Evolutionary conservation across 2,113 vertebrate species (phyloP).

Genomic region (human): GRCh38 chr1:71858001-71858500

Average conservation of each 20-base stretch:
- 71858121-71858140: background rate
- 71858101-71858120: background rate
- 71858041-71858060: background rate
- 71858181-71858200: background rate
- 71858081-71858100: background rate
- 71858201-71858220: background rate
- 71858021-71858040: background rate
- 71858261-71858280: background rate
- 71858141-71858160: background rate
- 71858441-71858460: conserved; percentile 61
- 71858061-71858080: conserved; percentile 41
- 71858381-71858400: background rate
- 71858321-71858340: background rate
- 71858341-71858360: background rate
- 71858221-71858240: background rate
- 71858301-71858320: background rate
- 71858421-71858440: conserved; percentile 21
- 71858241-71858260: background rate
- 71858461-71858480: conserved; percentile 48
- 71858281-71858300: background rate
- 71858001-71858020: background rate
- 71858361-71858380: background rate
- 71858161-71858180: background rate
- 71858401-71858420: conserved; percentile 8
- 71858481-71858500: conserved; percentile 18